Conservation (phyloP, 2,113 vertebrate genomes). For the Gavia stellata region DNA sequence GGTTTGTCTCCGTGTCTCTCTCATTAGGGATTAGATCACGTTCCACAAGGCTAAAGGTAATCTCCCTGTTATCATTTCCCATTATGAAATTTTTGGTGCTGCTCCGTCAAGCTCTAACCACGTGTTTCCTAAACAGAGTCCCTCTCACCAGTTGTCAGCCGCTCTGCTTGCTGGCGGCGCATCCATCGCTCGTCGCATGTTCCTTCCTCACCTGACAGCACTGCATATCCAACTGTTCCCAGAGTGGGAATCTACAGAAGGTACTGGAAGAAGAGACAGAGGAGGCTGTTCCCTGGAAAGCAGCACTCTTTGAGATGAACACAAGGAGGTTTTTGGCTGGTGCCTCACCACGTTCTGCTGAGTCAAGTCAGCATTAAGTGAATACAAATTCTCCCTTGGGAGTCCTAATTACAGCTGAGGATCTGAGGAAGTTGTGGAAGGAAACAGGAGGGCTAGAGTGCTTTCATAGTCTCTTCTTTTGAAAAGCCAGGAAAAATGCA, state of each 20-base stretch:
- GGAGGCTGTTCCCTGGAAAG: neutral
- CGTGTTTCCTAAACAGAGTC: neutral
- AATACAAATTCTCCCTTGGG: neutral
- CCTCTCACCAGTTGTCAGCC: neutral
- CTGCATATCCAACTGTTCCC: neutral
- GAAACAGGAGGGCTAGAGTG: neutral
- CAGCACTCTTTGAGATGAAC: neutral
- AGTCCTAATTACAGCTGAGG: neutral
- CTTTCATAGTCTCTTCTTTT: neutral
- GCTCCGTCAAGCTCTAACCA: neutral
- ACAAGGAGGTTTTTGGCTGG: neutral
- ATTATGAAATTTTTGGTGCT: neutral
- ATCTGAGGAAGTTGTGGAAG: neutral
- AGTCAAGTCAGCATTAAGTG: constrained; percentile 2
- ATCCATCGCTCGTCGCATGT: rapidly evolving
- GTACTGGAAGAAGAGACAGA: neutral
- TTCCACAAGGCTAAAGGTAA: neutral
- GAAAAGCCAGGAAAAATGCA: neutral
- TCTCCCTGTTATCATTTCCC: constrained; percentile 9
- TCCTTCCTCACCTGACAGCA: neutral
- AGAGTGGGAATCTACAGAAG: neutral
- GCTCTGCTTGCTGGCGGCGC: neutral
- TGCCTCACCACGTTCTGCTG: neutral
- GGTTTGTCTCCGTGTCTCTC: neutral
- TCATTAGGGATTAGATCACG: neutral